Base-by-base conservation (phyloP, 2,113 vertebrate genomes). In the Clinocottus analis region DNA sequence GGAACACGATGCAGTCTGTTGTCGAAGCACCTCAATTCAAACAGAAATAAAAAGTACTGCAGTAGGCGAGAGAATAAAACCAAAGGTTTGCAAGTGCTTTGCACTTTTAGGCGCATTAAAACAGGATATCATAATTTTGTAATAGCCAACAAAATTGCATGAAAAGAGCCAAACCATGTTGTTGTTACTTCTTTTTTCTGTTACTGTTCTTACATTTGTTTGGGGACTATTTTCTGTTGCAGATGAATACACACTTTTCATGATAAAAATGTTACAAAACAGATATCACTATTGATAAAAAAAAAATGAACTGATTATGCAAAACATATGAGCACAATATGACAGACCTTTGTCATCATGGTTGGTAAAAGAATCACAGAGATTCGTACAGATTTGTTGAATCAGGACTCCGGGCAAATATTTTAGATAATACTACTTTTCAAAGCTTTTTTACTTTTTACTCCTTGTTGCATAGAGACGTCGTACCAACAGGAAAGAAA, bases 1-100 rank as follows among this genome's bases (percentile, higher is more conserved):
- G 65, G 81, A 77, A 69, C 27, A 7, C 13, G 0, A 21, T 6
- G 6, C 43, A 67, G 59, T 71, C 53, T 71, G 43, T 71, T 75
- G 14, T 82, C 69, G 74, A 12, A 65, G 58, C 39, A 37, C 37
- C 16, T n/a, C 37, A 72, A 16, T 64, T 35, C 51, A 73, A 84
- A 69, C 53, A 73, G 33, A 11, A 45, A 19, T 9, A 16, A 19
- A 4, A 3, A 67, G 45, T n/a, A 51, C 21, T 62, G 43, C 23
- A 60, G 66, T 23, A 47, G 35, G 29, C 1, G 0, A 60, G 39
- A 72, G 39, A 76, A 76, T 33, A 27, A 47, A 77, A 60, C 39
- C 31, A 74, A 64, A 67, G 10, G 69, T 72, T 45, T 65, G 33
- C 59, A 56, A 31, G n/a, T 43, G 19, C 25, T 43, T 60, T 9